Evolutionary conservation across 2,888 invertebrate genomes (phyloP).

Genomic region (Eretmocerus hayati): DNA sequence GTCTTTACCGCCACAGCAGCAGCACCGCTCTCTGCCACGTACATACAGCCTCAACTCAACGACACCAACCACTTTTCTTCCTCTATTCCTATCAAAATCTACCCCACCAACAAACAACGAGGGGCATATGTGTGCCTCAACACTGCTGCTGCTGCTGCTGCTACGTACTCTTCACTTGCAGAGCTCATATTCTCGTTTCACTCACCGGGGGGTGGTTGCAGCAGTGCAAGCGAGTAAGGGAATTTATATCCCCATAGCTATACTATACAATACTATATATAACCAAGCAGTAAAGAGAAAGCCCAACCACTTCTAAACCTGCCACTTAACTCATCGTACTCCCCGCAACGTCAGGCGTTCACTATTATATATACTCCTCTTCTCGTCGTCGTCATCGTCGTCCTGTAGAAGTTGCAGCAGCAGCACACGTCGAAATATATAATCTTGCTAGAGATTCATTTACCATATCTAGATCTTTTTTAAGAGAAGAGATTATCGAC

Average conservation of each 20-base stretch:
- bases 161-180: not conserved
- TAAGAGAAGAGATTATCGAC: not conserved
- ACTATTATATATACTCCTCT: too few species aligned
- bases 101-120: too few species aligned
- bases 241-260: constrained; percentile 7
- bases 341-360: not conserved
- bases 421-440: too few species aligned
- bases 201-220: not conserved
- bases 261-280: not conserved
- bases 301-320: not conserved
- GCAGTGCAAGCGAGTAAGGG: not conserved
- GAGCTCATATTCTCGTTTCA: constrained; percentile 8
- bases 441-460: too few species aligned
- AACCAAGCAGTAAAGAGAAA: too few species aligned
- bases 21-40: not conserved
- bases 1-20: constrained; percentile 14
- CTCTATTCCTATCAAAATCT: too few species aligned
- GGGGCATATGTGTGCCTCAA: too few species aligned
- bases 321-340: not conserved
- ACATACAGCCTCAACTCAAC: not conserved
- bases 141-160: too few species aligned
- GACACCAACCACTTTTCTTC: too few species aligned
- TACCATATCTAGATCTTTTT: not conserved
- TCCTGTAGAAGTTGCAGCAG: too few species aligned
- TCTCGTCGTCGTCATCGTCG: too few species aligned